phyloP scores from a whole-genome alignment of 2,888 invertebrate species.

The Merodon equestris region DNA sequence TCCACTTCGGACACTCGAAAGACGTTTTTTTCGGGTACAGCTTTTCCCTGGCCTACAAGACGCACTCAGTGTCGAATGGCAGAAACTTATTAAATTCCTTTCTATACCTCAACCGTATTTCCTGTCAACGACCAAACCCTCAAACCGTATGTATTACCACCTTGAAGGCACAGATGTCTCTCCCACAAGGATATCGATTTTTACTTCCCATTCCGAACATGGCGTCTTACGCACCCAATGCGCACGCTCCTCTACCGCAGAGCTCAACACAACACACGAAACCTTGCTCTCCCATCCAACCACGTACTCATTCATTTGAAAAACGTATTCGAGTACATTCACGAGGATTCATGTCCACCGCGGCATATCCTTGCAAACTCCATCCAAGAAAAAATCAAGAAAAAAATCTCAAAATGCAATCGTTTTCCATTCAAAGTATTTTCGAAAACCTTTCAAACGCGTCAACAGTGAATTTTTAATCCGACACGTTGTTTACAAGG shows the following conservation, averaged over 20 bases:
- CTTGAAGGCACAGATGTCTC: constrained; percentile 25
- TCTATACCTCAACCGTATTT: too few relatives aligned
- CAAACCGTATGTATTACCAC: too few relatives aligned
- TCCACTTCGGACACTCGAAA: too few relatives aligned
- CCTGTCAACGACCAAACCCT: too few relatives aligned
- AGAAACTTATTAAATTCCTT: too few relatives aligned
- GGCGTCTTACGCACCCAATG: constrained; percentile 11
- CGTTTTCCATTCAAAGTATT: constrained; percentile 39
- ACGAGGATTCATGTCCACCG: constrained; percentile 55
- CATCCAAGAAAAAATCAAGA: too few relatives aligned
- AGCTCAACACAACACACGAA: constrained; percentile 38
- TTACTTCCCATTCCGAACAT: constrained; percentile 49
- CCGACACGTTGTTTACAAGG: too few relatives aligned
- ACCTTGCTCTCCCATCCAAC: constrained; percentile 52
- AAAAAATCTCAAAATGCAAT: constrained; percentile 39
- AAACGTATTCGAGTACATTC: constrained; percentile 61
- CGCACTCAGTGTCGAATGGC: too few relatives aligned
- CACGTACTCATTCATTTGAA: constrained; percentile 60
- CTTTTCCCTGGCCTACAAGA: too few relatives aligned
- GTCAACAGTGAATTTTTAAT: constrained; percentile 13
- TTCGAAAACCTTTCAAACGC: constrained; percentile 19
- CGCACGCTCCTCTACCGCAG: constrained; percentile 42
- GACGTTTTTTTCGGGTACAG: too few relatives aligned
- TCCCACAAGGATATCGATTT: constrained; percentile 46
- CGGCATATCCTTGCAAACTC: constrained; percentile 42